Percentiles rank a stretch among this genome's conserved stretches.
Evolutionary conservation across 2,113 vertebrate species (phyloP).

Genomic region (Dipodomys ordii): DNA sequence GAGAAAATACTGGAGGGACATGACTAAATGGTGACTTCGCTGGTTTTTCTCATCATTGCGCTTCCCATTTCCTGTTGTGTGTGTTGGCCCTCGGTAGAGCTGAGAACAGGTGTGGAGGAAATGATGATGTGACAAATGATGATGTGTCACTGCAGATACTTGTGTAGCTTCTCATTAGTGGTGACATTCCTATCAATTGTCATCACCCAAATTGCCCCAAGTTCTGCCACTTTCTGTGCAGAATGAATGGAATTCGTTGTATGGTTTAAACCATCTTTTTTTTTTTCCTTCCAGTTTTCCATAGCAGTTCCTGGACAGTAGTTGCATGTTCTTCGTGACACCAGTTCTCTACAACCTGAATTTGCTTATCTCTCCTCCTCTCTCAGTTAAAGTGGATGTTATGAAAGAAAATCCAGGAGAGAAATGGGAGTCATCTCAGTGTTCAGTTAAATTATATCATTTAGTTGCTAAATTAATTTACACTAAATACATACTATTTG

Average conservation of each 20-base stretch:
- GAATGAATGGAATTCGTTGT: not conserved
- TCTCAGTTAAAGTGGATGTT: not conserved
- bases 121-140: not conserved
- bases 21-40: constrained; percentile 19
- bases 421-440: not conserved
- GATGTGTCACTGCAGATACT: not conserved
- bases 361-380: not conserved
- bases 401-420: not conserved
- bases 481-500: not conserved
- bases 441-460: not conserved
- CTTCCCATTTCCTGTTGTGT: constrained; percentile 39
- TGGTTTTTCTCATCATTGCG: not conserved
- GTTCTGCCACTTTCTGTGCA: constrained; percentile 2
- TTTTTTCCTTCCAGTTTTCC: not conserved
- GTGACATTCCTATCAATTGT: not conserved
- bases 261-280: not conserved
- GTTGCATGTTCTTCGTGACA: not conserved
- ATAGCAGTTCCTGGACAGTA: not conserved
- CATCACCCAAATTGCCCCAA: not conserved
- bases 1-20: constrained; percentile 37
- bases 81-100: not conserved
- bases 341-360: not conserved
- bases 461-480: constrained; percentile 21
- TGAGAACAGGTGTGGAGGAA: not conserved
- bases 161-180: not conserved